phyloP scores from a whole-genome alignment of 2,797 vertebrate genomes.

The Micrastur ruficollis region DNA sequence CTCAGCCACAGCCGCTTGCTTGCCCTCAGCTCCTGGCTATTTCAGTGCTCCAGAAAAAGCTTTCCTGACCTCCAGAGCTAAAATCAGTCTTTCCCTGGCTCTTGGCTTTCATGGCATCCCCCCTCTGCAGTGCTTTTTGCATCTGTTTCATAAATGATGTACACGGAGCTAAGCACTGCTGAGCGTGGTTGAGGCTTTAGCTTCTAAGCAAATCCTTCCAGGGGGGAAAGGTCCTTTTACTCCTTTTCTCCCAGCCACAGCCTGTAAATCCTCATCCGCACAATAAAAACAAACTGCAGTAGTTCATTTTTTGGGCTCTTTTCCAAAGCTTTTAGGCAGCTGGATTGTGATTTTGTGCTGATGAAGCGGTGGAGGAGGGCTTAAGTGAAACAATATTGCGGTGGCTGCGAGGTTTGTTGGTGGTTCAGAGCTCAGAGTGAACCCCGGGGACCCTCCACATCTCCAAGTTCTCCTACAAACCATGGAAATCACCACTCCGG shows the following conservation, averaged over 20 bases:
- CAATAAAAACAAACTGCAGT: slow-evolving; percentile 44
- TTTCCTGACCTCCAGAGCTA: background rate
- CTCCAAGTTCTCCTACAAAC: slow-evolving; percentile 12
- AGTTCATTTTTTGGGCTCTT: slow-evolving; percentile 35
- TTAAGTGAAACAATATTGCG: slow-evolving; percentile 32
- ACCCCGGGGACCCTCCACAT: background rate
- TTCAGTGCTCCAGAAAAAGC: background rate
- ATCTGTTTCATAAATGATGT: background rate
- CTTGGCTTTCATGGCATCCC: background rate
- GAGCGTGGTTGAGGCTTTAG: background rate
- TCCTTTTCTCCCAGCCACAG: slow-evolving; percentile 13
- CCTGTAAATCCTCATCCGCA: background rate
- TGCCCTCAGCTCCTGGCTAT: background rate
- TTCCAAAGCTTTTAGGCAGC: slow-evolving; percentile 54
- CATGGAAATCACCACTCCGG: background rate
- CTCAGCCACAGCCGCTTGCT: background rate
- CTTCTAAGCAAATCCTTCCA: background rate
- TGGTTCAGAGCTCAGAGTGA: slow-evolving; percentile 1
- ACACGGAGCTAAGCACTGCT: background rate
- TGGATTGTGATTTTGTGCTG: slow-evolving; percentile 16
- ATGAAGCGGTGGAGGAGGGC: slow-evolving; percentile 33
- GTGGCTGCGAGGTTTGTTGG: background rate
- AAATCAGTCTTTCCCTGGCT: background rate
- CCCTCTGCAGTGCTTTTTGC: background rate
- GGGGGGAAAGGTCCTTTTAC: background rate